These are phyloP conservation scores for Acanthurus lineatus DNA, from an alignment of 2,797 vertebrate species.

Conservation along the genomic window DNA sequence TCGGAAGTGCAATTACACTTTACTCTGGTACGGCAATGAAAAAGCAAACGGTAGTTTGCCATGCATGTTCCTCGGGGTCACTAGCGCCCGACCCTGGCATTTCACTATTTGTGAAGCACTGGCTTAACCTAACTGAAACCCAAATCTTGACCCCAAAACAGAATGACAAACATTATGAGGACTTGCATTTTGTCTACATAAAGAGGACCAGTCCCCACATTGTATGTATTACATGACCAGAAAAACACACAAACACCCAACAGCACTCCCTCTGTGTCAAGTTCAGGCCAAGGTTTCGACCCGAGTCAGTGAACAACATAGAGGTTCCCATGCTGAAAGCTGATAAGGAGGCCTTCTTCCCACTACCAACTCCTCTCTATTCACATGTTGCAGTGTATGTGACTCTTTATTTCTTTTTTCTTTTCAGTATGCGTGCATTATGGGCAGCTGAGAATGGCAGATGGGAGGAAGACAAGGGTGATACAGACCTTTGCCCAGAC, in stretches of 20 bases:
- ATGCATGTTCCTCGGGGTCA: too few species aligned
- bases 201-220: too few species aligned
- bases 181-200: too few species aligned
- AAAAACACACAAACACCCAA: conserved; percentile 24
- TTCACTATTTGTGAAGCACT: too few species aligned
- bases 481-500: conserved; percentile 48
- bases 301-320: conserved; percentile 69
- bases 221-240: background rate
- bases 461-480: conserved; percentile 57
- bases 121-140: too few species aligned
- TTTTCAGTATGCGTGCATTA: conserved; percentile 31
- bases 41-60: too few species aligned
- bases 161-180: too few species aligned
- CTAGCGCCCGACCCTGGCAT: too few species aligned
- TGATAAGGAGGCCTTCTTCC: conserved; percentile 74
- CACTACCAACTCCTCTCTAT: conserved; percentile 37
- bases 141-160: too few species aligned
- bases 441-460: conserved; percentile 33
- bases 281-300: conserved; percentile 61
- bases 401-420: conserved; percentile 19
- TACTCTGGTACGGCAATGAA: too few species aligned
- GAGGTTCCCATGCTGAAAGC: conserved; percentile 73
- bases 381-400: conserved; percentile 33
- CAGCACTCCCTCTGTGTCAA: conserved; percentile 39
- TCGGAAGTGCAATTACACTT: too few species aligned